A percentile compares a stretch with the other conserved stretches of the same genome.
These are phyloP conservation scores for Lindbergichthys nudifrons DNA, from an alignment of 2,797 vertebrate genomes.

Conservation along the genomic window DNA sequence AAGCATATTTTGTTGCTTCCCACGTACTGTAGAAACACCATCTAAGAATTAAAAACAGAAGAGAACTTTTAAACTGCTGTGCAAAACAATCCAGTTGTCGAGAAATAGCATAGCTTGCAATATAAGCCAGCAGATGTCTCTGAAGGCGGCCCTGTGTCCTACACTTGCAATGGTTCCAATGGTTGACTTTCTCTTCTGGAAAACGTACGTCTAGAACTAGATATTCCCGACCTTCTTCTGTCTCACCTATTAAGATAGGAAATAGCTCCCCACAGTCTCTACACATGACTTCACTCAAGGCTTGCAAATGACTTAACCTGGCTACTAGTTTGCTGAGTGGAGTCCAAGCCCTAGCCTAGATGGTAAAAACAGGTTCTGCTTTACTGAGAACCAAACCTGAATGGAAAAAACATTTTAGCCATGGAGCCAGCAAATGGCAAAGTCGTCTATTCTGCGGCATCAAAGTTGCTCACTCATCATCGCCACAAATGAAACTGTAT, in stretches of 20 bases:
- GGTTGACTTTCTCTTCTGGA: slow-evolving; percentile 28
- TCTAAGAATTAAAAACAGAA: slow-evolving; percentile 16
- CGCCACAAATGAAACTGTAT: slow-evolving; percentile 78
- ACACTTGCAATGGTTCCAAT: slow-evolving; percentile 9
- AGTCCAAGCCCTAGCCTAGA: slow-evolving; percentile 30
- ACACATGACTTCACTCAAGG: slow-evolving; percentile 41
- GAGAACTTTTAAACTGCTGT: slow-evolving; percentile 25
- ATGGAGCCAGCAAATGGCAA: slow-evolving; percentile 52
- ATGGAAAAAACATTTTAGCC: slow-evolving; percentile 65
- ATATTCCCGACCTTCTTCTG: slow-evolving; percentile 22
- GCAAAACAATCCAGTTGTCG: slow-evolving; percentile 16
- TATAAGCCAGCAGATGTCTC: slow-evolving; percentile 8
- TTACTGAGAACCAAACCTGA: slow-evolving; percentile 46
- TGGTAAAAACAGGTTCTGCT: slow-evolving; percentile 62
- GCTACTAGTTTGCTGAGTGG: slow-evolving; percentile 35
- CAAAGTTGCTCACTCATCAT: slow-evolving; percentile 74
- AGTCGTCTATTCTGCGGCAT: slow-evolving; percentile 71
- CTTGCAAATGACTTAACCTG: slow-evolving; percentile 61
- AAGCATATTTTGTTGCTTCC: background rate
- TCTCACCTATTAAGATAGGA: slow-evolving; percentile 37
- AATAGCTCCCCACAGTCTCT: slow-evolving; percentile 45
- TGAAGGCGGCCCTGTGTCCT: slow-evolving; percentile 12
- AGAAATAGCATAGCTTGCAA: slow-evolving; percentile 15
- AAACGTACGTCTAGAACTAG: background rate
- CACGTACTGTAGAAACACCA: slow-evolving; percentile 17